phyloP scores from a whole-genome alignment of 2,797 vertebrate species.

The Onychomys leucogaster region DNA sequence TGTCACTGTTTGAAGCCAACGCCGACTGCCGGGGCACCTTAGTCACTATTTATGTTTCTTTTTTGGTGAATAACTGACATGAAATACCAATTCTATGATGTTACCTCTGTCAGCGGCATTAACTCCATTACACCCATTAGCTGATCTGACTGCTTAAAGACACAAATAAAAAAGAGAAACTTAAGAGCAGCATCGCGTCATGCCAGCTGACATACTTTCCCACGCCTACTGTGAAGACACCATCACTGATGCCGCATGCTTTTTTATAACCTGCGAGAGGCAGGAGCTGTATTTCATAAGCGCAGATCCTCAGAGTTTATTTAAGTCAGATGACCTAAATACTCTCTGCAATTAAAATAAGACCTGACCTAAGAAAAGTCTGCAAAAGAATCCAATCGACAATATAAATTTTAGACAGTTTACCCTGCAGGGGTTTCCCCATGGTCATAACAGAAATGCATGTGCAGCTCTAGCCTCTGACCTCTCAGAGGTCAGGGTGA shows the following conservation, averaged over 20 bases:
- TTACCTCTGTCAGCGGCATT: constrained; percentile 67
- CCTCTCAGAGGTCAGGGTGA: neutral
- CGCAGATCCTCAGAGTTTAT: neutral
- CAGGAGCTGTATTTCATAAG: neutral
- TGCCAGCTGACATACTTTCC: neutral
- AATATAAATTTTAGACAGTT: neutral
- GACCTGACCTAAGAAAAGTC: constrained; percentile 17
- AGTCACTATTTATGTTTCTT: constrained; percentile 70
- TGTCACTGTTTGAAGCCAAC: constrained; percentile 77
- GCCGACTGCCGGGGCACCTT: constrained; percentile 67
- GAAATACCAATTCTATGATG: constrained; percentile 79
- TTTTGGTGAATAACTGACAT: constrained; percentile 79
- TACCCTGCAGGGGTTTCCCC: neutral
- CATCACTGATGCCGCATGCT: no score
- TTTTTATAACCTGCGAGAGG: neutral
- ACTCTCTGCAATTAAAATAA: constrained; percentile 51
- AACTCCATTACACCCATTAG: constrained; percentile 78
- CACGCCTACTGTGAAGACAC: neutral
- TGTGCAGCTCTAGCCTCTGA: neutral
- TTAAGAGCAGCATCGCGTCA: neutral
- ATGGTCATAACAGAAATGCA: neutral
- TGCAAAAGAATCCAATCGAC: neutral
- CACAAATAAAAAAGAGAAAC: constrained; percentile 53
- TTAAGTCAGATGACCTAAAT: constrained; percentile 20
- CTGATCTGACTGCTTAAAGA: constrained; percentile 45